Percentiles rank a stretch among this genome's conserved stretches.
phyloP scores from a whole-genome alignment of 2,113 vertebrate genomes.

The Merops nubicus region DNA sequence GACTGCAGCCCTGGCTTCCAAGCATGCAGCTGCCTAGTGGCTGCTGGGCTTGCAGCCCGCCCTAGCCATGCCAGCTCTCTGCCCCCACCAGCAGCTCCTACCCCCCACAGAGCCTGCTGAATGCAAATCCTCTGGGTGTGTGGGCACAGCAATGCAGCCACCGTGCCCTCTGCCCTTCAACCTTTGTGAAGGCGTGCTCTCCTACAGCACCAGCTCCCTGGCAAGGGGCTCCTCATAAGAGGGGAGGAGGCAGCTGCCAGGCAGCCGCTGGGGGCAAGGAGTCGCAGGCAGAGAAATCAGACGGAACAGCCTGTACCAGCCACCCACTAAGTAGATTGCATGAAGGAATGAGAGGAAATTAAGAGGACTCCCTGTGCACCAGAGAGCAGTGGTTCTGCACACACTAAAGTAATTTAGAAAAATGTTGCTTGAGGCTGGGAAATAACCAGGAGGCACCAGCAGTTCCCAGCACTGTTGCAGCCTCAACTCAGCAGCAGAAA shows the following conservation, averaged over 20 bases:
- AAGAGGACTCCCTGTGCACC: neutral
- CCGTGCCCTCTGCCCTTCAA: fast-evolving
- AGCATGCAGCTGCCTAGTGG: neutral
- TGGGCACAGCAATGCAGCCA: fast-evolving
- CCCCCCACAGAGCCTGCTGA: neutral
- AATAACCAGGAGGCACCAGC: neutral
- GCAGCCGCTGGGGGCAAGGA: neutral
- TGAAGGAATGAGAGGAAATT: conserved; percentile 6
- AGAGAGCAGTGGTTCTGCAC: neutral
- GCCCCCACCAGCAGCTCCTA: neutral
- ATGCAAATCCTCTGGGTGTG: fast-evolving
- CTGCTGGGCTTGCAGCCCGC: neutral
- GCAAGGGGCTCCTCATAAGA: fast-evolving
- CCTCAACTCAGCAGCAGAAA: neutral
- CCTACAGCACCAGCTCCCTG: neutral
- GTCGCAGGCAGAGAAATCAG: neutral
- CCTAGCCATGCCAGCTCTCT: neutral
- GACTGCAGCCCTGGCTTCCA: neutral
- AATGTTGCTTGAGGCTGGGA: neutral
- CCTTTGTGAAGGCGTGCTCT: neutral
- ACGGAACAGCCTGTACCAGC: conserved; percentile 28
- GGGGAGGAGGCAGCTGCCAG: neutral
- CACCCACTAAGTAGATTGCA: conserved; percentile 37
- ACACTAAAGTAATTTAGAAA: neutral
- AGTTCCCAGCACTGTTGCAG: neutral